These are phyloP conservation scores for Sinosuthora webbiana DNA, from an alignment of 2,113 vertebrate species.

Conservation along the genomic window DNA sequence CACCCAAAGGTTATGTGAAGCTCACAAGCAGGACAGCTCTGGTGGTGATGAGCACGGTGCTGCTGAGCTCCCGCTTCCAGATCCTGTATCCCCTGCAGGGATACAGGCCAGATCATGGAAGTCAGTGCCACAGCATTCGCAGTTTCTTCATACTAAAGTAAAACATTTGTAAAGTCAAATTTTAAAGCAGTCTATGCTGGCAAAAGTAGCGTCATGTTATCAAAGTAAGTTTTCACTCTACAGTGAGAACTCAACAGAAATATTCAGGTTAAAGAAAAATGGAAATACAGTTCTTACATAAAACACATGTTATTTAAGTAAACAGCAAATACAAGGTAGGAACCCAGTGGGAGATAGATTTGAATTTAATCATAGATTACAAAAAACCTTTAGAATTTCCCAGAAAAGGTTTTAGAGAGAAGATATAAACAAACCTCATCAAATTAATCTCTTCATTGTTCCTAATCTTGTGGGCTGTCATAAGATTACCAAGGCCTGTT, in stretches of 20 bases:
- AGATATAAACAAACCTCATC: conserved; percentile 79
- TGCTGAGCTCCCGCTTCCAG: not conserved
- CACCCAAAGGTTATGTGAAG: not conserved
- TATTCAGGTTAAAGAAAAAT: not conserved
- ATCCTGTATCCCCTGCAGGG: too few relatives aligned
- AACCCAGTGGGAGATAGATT: not conserved
- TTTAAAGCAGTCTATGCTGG: not conserved
- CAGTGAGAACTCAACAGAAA: not conserved
- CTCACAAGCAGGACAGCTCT: not conserved
- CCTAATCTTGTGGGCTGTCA: conserved; percentile 81
- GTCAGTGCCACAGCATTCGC: not conserved
- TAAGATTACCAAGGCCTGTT: conserved; percentile 82
- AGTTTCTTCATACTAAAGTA: not conserved
- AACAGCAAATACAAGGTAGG: conserved; percentile 5
- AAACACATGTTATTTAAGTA: conserved; percentile 32
- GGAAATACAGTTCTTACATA: not conserved
- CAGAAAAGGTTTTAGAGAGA: conserved; percentile 75
- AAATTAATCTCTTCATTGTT: conserved; percentile 85
- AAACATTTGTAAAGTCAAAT: not conserved
- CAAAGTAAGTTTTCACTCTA: not conserved
- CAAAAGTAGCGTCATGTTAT: not conserved
- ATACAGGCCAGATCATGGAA: not conserved
- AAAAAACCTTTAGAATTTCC: conserved; percentile 67
- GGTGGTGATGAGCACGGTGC: accelerated
- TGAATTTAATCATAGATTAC: conserved; percentile 64